A percentile compares a stretch with the other conserved stretches of the same genome.
Evolutionary conservation across 2,888 invertebrate genomes (phyloP).

Genomic region (Augiades crinisus): DNA sequence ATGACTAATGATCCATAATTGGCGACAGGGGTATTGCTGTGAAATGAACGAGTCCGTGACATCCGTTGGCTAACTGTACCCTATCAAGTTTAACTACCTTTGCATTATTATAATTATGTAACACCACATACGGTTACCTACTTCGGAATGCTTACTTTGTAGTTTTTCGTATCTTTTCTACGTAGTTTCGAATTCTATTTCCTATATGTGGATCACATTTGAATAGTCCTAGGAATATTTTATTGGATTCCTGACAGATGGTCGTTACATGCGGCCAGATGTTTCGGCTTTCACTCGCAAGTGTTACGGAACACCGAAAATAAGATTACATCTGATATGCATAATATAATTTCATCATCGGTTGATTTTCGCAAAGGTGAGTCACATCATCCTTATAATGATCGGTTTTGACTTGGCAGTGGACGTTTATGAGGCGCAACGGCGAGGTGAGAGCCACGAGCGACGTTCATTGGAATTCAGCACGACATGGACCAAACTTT

Average conservation of each 20-base stretch:
- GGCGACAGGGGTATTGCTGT: conserved; percentile 68
- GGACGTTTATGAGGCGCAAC: conserved; percentile 50
- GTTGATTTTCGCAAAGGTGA: conserved; percentile 55
- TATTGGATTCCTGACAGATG: not conserved
- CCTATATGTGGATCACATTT: too few relatives aligned
- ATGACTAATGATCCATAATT: conserved; percentile 73
- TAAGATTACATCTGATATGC: conserved; percentile 41
- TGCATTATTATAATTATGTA: not conserved
- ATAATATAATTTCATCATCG: conserved; percentile 40
- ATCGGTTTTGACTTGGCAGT: too few relatives aligned
- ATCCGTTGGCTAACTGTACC: conserved; percentile 68
- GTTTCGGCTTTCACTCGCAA: conserved; percentile 33
- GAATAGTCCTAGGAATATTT: too few relatives aligned
- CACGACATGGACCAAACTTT: conserved; percentile 60
- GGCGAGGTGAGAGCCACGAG: conserved; percentile 36
- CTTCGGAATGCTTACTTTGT: not conserved
- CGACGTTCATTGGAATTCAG: conserved; percentile 69
- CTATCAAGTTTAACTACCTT: conserved; percentile 16
- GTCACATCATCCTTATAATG: conserved; percentile 52
- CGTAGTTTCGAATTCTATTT: too few relatives aligned
- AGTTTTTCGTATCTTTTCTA: not conserved
- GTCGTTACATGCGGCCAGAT: conserved; percentile 27
- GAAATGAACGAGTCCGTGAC: conserved; percentile 70
- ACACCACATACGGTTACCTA: not conserved
- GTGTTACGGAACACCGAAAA: conserved; percentile 14